phyloP scores from a whole-genome alignment of 2,113 vertebrate species.

The Rana temporaria region DNA sequence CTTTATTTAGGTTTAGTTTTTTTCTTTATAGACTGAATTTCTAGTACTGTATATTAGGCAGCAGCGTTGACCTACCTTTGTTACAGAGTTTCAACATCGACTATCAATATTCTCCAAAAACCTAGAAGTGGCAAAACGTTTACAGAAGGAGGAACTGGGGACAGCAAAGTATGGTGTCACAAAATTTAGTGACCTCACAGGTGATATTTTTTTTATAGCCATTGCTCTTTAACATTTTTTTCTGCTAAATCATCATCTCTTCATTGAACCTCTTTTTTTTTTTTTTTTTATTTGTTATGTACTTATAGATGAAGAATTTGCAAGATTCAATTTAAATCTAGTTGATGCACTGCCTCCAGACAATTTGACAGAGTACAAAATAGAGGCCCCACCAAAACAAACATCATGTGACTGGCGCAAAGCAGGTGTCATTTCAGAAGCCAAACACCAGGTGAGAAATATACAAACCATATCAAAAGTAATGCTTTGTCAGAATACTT shows the following conservation, averaged over 20 bases:
- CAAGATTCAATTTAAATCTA: slow-evolving; percentile 77
- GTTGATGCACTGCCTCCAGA: slow-evolving; percentile 70
- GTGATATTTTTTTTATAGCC: slow-evolving; percentile 61
- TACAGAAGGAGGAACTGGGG: slow-evolving; percentile 84
- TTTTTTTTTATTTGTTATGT: neutral
- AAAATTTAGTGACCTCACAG: slow-evolving; percentile 90
- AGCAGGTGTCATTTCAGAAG: slow-evolving; percentile 79
- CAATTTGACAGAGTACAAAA: slow-evolving; percentile 67
- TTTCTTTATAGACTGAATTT: too few relatives aligned
- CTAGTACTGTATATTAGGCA: too few relatives aligned
- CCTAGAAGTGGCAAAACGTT: slow-evolving; percentile 75
- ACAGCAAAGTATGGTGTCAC: slow-evolving; percentile 87
- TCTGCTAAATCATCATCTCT: too few relatives aligned
- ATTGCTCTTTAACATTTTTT: too few relatives aligned
- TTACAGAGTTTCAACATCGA: slow-evolving; percentile 75
- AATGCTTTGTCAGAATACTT: slow-evolving; percentile 63
- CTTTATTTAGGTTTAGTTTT: too few relatives aligned
- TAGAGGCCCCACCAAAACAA: slow-evolving; percentile 58
- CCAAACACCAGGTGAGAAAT: too few relatives aligned
- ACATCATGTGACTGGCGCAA: slow-evolving; percentile 85
- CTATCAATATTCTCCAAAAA: slow-evolving; percentile 80
- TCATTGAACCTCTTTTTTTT: too few relatives aligned
- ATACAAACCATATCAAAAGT: too few relatives aligned
- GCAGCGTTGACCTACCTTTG: neutral
- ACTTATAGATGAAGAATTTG: slow-evolving; percentile 84